Conservation (phyloP, 1,140 invertebrate species). For the Pseudomyrmex dendroicus region DNA sequence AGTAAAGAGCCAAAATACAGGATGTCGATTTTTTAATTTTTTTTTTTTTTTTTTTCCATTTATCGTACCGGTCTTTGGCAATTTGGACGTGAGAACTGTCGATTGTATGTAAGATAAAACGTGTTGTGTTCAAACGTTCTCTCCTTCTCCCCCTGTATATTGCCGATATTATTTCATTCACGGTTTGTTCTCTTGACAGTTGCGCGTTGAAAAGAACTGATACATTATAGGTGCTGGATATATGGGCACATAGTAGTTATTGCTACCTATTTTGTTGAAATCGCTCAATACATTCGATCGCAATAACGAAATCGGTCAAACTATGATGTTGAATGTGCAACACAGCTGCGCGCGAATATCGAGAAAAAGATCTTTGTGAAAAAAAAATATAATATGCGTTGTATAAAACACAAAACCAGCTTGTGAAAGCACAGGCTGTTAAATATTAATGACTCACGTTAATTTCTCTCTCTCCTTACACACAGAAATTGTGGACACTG, state of each 20-base stretch:
- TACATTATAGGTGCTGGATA: background rate
- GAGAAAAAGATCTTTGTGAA: conserved; percentile 17
- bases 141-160: too few species aligned
- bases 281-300: conserved; percentile 38
- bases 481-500: too few species aligned
- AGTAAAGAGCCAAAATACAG: too few species aligned
- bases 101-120: background rate
- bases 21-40: too few species aligned
- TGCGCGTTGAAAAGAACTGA: conserved; percentile 15
- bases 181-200: conserved; percentile 13
- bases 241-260: conserved; percentile 6
- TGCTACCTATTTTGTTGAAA: conserved; percentile 45
- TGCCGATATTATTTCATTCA: conserved; percentile 36
- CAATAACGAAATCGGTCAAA: conserved; percentile 26
- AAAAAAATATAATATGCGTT: background rate
- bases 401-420: background rate
- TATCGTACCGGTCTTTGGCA: background rate
- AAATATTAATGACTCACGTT: too few species aligned
- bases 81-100: background rate
- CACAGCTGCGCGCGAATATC: background rate
- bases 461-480: too few species aligned
- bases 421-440: background rate
- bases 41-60: too few species aligned
- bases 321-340: conserved; percentile 9
- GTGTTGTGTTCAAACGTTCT: background rate